A percentile compares a stretch with the other conserved stretches of the same genome.
Evolutionary conservation across 1,140 invertebrate genomes (phyloP).

Genomic region (Neodiprion fabricii): DNA sequence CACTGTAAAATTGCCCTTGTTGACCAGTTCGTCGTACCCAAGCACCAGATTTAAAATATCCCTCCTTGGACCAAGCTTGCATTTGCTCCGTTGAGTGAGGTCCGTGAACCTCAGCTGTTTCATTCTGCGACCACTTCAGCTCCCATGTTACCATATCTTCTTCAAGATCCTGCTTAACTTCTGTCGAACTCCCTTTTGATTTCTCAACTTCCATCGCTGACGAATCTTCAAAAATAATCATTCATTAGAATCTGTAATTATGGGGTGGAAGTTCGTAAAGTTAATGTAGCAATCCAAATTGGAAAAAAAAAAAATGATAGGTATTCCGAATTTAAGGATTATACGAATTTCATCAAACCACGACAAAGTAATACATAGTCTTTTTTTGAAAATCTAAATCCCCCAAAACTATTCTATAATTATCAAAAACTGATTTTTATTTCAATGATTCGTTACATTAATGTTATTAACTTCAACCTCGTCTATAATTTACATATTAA

Average conservation of each 20-base stretch:
- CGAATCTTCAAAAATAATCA: constrained; percentile 17
- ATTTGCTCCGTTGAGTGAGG: constrained; percentile 87
- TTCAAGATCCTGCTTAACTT: constrained; percentile 34
- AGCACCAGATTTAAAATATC: constrained; percentile 86
- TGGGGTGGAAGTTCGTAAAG: no score
- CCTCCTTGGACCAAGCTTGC: constrained; percentile 84
- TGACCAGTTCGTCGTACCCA: constrained; percentile 83
- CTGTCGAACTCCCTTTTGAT: constrained; percentile 31
- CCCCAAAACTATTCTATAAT: no score
- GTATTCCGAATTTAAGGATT: neutral
- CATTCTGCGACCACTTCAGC: constrained; percentile 86
- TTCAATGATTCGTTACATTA: no score
- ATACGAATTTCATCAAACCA: neutral
- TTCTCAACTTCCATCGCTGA: constrained; percentile 27
- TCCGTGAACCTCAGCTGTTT: constrained; percentile 80
- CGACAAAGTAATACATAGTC: no score
- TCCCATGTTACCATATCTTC: constrained; percentile 80
- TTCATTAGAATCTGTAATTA: no score
- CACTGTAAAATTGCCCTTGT: constrained; percentile 82
- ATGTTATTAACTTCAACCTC: no score
- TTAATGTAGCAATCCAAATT: no score
- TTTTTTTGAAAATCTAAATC: no score
- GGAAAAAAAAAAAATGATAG: constrained; percentile 2
- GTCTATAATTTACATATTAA: no score
- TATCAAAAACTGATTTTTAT: no score